Evolutionary conservation across 2,888 invertebrate genomes (phyloP).

Genomic region (Clitarchus hookeri): DNA sequence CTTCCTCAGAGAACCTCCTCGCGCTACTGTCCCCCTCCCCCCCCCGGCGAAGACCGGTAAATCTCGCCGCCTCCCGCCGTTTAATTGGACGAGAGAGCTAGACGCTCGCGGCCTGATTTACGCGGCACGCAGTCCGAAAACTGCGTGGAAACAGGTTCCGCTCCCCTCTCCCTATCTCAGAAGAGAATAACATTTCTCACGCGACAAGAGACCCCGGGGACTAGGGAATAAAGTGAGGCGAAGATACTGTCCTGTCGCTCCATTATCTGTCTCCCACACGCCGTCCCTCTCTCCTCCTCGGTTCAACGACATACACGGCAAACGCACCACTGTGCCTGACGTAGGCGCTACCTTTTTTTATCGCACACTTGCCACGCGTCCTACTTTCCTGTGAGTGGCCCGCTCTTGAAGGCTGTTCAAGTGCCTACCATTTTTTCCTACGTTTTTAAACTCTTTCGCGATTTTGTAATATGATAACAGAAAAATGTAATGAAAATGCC

Average conservation of each 20-base stretch:
- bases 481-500: too few relatives aligned
- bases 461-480: too few relatives aligned
- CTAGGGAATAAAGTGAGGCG: background rate
- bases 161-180: background rate
- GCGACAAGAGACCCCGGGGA: background rate
- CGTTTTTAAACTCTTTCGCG: too few relatives aligned
- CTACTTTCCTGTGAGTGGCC: too few relatives aligned
- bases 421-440: too few relatives aligned
- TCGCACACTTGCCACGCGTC: too few relatives aligned
- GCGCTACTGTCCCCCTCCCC: too few relatives aligned
- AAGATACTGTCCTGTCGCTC: background rate
- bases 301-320: background rate
- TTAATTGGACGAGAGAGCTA: background rate
- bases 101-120: background rate
- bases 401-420: too few relatives aligned
- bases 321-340: background rate
- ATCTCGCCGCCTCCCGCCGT: background rate
- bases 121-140: background rate
- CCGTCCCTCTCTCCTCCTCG: background rate
- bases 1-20: too few relatives aligned
- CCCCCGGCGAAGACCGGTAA: background rate
- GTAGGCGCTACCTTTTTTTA: background rate
- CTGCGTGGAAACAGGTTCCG: constrained; percentile 9
- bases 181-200: background rate
- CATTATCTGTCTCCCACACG: constrained; percentile 14